These are phyloP conservation scores for Dicrurus megarhynchus DNA, from an alignment of 2,113 vertebrate genomes.

Conservation along the genomic window DNA sequence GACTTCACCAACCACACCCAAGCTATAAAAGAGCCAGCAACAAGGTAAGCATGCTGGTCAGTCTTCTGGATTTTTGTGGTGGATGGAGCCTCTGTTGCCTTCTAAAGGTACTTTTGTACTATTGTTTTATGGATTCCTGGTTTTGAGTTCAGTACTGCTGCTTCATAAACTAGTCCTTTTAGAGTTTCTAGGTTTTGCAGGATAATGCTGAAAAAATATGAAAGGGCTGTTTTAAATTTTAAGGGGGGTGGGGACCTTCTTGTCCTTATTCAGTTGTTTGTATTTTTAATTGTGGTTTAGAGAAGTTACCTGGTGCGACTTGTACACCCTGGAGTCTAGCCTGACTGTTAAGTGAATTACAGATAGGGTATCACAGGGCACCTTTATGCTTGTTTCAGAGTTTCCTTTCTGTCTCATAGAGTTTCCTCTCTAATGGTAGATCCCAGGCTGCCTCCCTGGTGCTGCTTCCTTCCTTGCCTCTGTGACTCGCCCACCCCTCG, in stretches of 20 bases:
- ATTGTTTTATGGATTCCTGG: accelerated
- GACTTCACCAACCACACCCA: neutral
- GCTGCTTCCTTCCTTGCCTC: neutral
- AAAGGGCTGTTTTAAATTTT: accelerated
- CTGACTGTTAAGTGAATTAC: neutral
- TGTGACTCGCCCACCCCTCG: accelerated
- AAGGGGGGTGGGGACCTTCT: accelerated
- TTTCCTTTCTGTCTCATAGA: neutral
- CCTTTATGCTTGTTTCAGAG: accelerated
- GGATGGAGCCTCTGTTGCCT: accelerated
- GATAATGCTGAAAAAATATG: neutral
- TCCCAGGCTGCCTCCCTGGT: neutral
- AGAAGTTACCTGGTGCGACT: neutral
- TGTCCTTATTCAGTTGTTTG: neutral
- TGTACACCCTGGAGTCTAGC: neutral
- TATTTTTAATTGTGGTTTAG: neutral
- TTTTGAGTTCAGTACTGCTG: accelerated
- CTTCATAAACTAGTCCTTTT: neutral
- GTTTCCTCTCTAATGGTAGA: accelerated
- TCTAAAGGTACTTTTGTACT: neutral
- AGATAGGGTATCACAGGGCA: accelerated
- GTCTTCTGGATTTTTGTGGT: accelerated
- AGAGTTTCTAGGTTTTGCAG: neutral
- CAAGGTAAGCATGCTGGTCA: accelerated
- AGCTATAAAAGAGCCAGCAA: neutral